Evolutionary conservation across 64 coral and sea anemone species (phyloP).

Genomic region (Pocillopora verrucosa): DNA sequence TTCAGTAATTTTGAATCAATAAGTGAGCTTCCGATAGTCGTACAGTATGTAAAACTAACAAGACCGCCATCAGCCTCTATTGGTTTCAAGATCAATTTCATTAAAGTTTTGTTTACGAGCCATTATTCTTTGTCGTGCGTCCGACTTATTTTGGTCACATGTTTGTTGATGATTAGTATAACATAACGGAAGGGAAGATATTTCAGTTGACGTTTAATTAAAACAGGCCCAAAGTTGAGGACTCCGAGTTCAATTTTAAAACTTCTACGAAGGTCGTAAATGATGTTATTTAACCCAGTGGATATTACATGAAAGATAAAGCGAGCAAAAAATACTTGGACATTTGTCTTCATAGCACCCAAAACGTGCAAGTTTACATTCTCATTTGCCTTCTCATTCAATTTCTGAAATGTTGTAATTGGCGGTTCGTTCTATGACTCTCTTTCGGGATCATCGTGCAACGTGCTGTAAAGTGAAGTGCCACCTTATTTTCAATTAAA

Average conservation of each 20-base stretch:
- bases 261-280: not conserved
- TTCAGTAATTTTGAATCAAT: not conserved
- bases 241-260: not conserved
- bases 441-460: no score
- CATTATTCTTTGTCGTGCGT: no score
- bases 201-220: slow-evolving; percentile 35
- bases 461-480: not conserved
- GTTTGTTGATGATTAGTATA: not conserved
- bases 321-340: not conserved
- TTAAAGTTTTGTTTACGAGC: no score
- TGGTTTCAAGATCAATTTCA: no score
- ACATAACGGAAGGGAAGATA: not conserved
- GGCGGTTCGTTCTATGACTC: no score
- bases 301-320: not conserved
- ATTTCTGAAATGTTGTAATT: no score
- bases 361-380: not conserved
- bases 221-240: not conserved
- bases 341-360: not conserved
- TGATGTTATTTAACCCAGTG: not conserved
- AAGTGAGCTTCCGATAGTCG: not conserved
- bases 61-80: no score
- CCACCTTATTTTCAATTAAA: not conserved
- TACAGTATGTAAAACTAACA: no score
- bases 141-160: not conserved
- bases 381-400: no score